These are phyloP conservation scores for Rhinichthys klamathensis DNA, from an alignment of 2,113 vertebrate species.

Conservation along the genomic window DNA sequence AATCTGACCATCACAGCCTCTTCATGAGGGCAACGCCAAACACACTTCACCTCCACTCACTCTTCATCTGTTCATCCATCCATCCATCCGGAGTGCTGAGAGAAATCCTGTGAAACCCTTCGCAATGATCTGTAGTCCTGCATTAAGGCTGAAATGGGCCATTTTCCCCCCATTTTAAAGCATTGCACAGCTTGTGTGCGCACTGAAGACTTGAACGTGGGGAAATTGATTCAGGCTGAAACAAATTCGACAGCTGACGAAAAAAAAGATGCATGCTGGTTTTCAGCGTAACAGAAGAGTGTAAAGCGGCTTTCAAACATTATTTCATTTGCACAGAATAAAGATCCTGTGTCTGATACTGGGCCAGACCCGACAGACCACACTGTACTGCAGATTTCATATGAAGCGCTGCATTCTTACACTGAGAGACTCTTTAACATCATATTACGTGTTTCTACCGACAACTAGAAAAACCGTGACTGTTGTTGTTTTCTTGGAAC, in stretches of 20 bases:
- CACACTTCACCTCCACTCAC: slow-evolving; percentile 22
- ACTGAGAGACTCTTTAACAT: not conserved
- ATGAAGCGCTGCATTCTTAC: not conserved
- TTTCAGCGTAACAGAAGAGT: not conserved
- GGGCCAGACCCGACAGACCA: not conserved
- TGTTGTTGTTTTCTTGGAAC: not conserved
- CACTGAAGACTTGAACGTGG: too few relatives aligned
- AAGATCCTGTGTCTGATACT: not conserved
- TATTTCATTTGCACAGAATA: not conserved
- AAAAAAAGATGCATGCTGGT: too few relatives aligned
- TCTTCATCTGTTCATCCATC: slow-evolving; percentile 17
- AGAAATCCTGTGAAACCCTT: not conserved
- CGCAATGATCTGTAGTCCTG: not conserved
- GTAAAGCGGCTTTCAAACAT: not conserved
- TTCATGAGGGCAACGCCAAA: not conserved
- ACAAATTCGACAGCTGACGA: too few relatives aligned
- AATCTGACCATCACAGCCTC: slow-evolving; percentile 28
- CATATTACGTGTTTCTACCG: not conserved
- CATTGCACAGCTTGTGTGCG: too few relatives aligned
- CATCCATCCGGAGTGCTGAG: not conserved
- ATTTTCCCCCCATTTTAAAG: too few relatives aligned
- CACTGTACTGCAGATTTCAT: not conserved
- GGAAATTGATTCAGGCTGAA: too few relatives aligned
- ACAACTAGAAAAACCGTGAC: not conserved
- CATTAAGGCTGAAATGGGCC: not conserved